Conservation (phyloP, 2,888 invertebrate species). For the Heliconius ismenius region DNA sequence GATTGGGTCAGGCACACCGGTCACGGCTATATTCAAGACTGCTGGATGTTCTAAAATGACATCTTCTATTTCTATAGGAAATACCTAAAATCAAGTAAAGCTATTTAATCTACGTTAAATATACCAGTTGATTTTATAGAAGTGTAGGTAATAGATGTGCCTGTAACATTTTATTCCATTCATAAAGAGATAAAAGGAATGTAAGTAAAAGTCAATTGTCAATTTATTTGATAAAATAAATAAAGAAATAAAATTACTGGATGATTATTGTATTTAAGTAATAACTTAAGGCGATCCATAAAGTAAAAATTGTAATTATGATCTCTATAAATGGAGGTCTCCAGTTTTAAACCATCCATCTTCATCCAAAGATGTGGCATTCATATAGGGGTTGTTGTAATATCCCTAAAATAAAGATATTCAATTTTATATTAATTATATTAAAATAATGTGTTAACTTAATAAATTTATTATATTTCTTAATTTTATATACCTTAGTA, state of each 20-base stretch:
- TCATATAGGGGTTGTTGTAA: slow-evolving; percentile 67
- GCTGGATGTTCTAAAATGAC: slow-evolving; percentile 58
- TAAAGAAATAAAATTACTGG: slow-evolving; percentile 61
- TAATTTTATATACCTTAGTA: too few relatives aligned
- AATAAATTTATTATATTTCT: too few relatives aligned
- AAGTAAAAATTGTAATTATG: slow-evolving; percentile 73
- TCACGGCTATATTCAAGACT: slow-evolving; percentile 60
- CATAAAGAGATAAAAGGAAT: neutral
- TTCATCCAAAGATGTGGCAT: slow-evolving; percentile 65
- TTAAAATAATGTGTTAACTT: neutral
- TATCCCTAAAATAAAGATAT: slow-evolving; percentile 59
- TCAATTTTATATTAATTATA: neutral
- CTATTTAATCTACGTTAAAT: neutral
- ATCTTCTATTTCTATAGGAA: slow-evolving; percentile 59
- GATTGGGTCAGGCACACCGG: slow-evolving; percentile 54
- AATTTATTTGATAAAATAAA: neutral
- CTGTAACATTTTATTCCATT: too few relatives aligned
- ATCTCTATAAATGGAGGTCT: slow-evolving; percentile 75
- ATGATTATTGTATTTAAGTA: slow-evolving; percentile 75
- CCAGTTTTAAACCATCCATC: slow-evolving; percentile 79
- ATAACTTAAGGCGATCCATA: slow-evolving; percentile 76
- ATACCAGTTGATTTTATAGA: neutral
- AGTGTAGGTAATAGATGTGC: too few relatives aligned
- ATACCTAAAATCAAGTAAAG: slow-evolving; percentile 51
- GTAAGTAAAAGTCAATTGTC: neutral